Conservation (phyloP, 2,113 vertebrate genomes). For the Heteronetta atricapilla region DNA sequence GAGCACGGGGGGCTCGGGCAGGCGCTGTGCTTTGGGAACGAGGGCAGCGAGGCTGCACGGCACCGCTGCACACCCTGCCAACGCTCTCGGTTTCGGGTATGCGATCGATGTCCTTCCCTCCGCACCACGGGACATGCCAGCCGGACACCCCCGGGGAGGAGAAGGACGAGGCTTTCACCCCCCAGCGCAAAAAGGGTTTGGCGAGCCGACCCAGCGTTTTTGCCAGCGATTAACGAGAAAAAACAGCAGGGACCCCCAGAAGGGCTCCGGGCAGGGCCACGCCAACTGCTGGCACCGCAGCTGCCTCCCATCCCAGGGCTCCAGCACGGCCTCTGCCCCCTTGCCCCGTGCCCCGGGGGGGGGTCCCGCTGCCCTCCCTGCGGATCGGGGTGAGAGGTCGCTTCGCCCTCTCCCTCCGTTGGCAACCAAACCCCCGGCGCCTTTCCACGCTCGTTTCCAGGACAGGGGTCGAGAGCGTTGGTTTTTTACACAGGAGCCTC, state of each 20-base stretch:
- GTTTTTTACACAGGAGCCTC: not conserved
- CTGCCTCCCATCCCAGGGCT: not conserved
- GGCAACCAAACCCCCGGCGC: not conserved
- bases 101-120: not conserved
- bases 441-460: constrained; percentile 13
- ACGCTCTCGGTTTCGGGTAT: not conserved
- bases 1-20: not conserved
- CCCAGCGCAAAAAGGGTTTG: not conserved
- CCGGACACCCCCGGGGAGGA: not conserved
- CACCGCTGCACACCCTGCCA: not conserved
- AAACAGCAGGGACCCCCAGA: not conserved
- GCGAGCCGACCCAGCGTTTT: not conserved
- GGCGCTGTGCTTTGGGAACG: not conserved
- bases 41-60: not conserved
- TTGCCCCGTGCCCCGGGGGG: rapidly evolving
- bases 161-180: not conserved
- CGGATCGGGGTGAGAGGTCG: not conserved
- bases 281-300: not conserved
- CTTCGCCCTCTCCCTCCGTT: not conserved
- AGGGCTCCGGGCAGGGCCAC: not conserved
- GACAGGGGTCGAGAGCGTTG: not conserved
- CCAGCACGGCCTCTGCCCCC: not conserved
- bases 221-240: not conserved
- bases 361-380: rapidly evolving
- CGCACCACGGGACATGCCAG: not conserved